phyloP scores from a whole-genome alignment of 2,797 vertebrate genomes.

The Liparis tanakae region DNA sequence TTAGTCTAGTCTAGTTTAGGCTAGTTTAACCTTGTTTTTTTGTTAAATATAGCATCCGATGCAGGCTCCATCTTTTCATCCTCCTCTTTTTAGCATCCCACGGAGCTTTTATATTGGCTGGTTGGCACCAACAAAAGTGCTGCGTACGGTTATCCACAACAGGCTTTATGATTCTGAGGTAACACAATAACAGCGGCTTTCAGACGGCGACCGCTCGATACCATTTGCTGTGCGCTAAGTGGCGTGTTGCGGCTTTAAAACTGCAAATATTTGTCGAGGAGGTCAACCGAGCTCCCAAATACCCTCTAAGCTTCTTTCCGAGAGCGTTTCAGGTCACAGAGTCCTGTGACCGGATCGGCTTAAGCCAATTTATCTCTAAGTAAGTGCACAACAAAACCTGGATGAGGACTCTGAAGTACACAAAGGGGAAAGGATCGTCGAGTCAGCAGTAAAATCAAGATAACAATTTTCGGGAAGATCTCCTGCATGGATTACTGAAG shows the following conservation, averaged over 20 bases:
- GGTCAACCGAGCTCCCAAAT: conserved; percentile 21
- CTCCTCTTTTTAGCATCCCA: background rate
- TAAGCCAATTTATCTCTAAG: conserved; percentile 27
- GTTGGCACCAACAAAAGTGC: conserved; percentile 21
- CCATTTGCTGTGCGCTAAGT: conserved; percentile 20
- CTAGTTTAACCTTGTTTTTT: conserved; percentile 15
- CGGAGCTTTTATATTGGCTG: background rate
- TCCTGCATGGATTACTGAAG: conserved; percentile 35
- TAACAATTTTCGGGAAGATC: conserved; percentile 21
- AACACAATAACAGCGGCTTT: conserved; percentile 32
- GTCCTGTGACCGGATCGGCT: conserved; percentile 23
- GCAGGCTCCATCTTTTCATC: too few relatives aligned
- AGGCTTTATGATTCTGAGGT: conserved; percentile 28
- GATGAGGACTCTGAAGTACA: background rate
- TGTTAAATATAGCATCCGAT: background rate
- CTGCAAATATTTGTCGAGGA: conserved; percentile 33
- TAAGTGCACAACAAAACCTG: conserved; percentile 14
- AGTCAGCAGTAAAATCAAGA: conserved; percentile 32
- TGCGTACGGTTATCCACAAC: background rate
- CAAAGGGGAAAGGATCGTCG: background rate
- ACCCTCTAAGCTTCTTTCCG: conserved; percentile 43
- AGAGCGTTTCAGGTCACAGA: conserved; percentile 27
- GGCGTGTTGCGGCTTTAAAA: conserved; percentile 9
- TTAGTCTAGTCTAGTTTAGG: background rate
- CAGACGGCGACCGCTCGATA: conserved; percentile 32